Evolutionary conservation across 2,888 invertebrate species (phyloP), one percentile per base, ranked within the genome.

Genomic region (Drosophila prolongata): DNA sequence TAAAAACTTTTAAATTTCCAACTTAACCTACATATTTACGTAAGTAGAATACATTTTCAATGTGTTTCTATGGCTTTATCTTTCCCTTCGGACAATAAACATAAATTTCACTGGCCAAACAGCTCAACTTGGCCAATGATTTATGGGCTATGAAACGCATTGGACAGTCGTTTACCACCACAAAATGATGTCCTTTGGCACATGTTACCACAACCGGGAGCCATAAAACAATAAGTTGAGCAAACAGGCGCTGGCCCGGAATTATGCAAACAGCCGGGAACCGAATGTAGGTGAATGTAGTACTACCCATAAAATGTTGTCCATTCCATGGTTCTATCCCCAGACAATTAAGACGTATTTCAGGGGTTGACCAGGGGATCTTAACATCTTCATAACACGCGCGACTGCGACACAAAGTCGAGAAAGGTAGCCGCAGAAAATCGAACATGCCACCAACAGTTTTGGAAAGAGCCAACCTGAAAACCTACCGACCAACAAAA

Each of bases 381-480:
- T 19, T 80, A 82, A 85, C 77, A 86, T 80, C 86, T 89, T 84
- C 79, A 89, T 89, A 86, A 82, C 89, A 87, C 83, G 81, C 85
- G 89, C 80, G 75, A 77, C 71, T 69, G 80, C 61, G 58, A 49
- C 64, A 66, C 30, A 67, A 55, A 60, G 64, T 30, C 44, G 10
- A 43, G 52, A 56, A 44, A 59, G 67, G 57, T 79, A 68, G 62
- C 67, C 56, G 27, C 49, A 44, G 52, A 27, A 61, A 66, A 55
- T 66, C 40, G 67, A 59, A 56, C 37, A 73, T 72, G 77, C 85
- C 82, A 86, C 78, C 83, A 86, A 83, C 86, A 83, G 83, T 80
- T 77, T 73, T 35, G 64, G 58, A 43, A 27, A 61, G 52, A 50
- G 44, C 37, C 56, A 49, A 34, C 59, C 58, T 53, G 30, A 65